Conservation (phyloP, 35 echinoderm and acorn worm genomes). For the Nesometra sesokonis region DNA sequence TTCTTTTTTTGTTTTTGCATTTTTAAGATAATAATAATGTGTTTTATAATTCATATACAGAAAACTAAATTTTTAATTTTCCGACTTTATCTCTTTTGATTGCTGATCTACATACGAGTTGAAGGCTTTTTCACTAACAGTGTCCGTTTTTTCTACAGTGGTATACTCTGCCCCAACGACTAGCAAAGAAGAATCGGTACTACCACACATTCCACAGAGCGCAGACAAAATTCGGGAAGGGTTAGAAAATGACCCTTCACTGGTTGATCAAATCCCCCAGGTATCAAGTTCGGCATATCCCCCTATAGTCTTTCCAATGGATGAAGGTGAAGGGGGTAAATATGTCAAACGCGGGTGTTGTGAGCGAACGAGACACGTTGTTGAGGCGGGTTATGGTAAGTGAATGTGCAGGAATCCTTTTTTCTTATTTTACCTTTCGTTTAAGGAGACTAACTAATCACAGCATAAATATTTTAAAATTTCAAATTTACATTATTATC, state of each 20-base stretch:
- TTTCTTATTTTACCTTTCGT: too few relatives aligned
- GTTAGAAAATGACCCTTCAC: background rate
- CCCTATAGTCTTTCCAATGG: background rate
- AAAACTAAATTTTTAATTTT: too few relatives aligned
- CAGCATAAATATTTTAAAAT: too few relatives aligned
- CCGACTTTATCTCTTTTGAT: too few relatives aligned
- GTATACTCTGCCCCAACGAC: background rate
- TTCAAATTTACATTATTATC: too few relatives aligned
- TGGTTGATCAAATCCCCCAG: background rate
- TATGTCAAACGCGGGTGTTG: background rate
- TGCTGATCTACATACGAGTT: too few relatives aligned
- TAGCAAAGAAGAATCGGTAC: background rate
- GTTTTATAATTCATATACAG: too few relatives aligned
- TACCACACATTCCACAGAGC: background rate
- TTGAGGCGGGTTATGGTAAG: background rate
- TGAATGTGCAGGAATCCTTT: too few relatives aligned
- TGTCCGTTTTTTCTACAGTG: background rate
- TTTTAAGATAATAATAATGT: too few relatives aligned
- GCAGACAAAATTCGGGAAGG: background rate
- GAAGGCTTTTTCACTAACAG: background rate
- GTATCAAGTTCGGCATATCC: background rate
- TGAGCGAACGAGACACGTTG: background rate
- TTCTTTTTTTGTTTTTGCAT: too few relatives aligned
- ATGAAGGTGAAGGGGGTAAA: background rate
- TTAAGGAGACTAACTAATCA: too few relatives aligned